A percentile compares a stretch with the other conserved stretches of the same genome.
phyloP scores from a whole-genome alignment of 2,888 invertebrate genomes.

The Pammene aurita region DNA sequence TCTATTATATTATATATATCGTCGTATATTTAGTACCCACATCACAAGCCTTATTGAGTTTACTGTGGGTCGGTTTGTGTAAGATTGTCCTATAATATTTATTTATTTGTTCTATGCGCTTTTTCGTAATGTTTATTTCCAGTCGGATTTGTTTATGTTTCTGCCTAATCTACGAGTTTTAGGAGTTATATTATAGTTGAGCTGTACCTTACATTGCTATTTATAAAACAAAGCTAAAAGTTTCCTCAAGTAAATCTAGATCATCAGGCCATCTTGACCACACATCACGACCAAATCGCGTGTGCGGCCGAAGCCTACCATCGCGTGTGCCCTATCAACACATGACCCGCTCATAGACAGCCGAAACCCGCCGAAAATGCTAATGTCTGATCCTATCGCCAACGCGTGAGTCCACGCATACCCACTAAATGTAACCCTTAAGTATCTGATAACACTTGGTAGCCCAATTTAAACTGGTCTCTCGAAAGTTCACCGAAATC shows the following conservation, averaged over 20 bases:
- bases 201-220: no score
- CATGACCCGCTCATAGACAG: constrained; percentile 75
- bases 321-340: constrained; percentile 68
- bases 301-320: constrained; percentile 24
- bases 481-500: background rate
- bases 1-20: no score
- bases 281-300: constrained; percentile 28
- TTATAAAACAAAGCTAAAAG: no score
- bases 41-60: no score
- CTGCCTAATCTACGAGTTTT: no score
- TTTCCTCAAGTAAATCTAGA: constrained; percentile 2
- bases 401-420: constrained; percentile 80
- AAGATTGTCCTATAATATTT: no score
- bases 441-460: constrained; percentile 76
- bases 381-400: constrained; percentile 74
- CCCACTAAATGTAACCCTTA: constrained; percentile 77
- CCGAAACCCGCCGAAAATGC: constrained; percentile 72
- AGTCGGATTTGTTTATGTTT: no score
- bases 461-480: background rate
- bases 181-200: no score
- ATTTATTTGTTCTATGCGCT: no score
- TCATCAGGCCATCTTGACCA: constrained; percentile 22
- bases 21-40: no score
- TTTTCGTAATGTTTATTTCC: no score
- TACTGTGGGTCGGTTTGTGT: no score